A percentile compares a stretch with the other conserved stretches of the same genome.
Evolutionary conservation across 1,140 invertebrate genomes (phyloP).

Genomic region (Conopomorpha cramerella): DNA sequence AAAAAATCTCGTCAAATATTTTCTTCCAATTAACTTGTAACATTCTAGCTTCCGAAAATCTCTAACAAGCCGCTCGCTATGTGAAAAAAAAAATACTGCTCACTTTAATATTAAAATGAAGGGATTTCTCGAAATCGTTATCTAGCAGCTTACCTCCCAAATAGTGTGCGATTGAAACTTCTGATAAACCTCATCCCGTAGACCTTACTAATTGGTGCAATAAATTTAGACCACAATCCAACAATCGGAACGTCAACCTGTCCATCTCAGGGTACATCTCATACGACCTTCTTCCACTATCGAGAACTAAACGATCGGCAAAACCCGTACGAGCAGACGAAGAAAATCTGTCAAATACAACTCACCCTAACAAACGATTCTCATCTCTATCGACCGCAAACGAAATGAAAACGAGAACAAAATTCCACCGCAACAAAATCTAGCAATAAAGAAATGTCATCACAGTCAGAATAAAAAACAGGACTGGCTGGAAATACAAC

Average conservation of each 20-base stretch:
- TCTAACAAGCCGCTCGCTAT: slow-evolving; percentile 16
- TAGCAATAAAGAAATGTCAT: slow-evolving; percentile 41
- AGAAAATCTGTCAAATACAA: slow-evolving; percentile 23
- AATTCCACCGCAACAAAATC: slow-evolving; percentile 18
- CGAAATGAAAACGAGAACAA: slow-evolving; percentile 22
- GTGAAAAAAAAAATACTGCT: slow-evolving; percentile 38
- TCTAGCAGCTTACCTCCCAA: slow-evolving; percentile 57
- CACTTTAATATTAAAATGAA: slow-evolving; percentile 32
- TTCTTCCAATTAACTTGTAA: slow-evolving; percentile 54
- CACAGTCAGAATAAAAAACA: slow-evolving; percentile 44
- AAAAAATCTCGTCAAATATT: slow-evolving; percentile 33
- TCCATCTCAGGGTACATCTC: slow-evolving; percentile 16
- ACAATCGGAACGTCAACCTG: slow-evolving; percentile 16
- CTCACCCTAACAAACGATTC: slow-evolving; percentile 20
- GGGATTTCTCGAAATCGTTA: no score
- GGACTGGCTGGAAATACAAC: slow-evolving; percentile 6
- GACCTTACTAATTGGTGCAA: slow-evolving; percentile 54
- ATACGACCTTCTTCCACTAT: slow-evolving; percentile 16
- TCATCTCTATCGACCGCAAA: slow-evolving; percentile 28
- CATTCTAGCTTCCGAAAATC: slow-evolving; percentile 53
- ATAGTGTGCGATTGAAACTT: slow-evolving; percentile 36
- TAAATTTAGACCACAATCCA: slow-evolving; percentile 46
- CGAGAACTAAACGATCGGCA: slow-evolving; percentile 14
- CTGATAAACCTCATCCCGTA: slow-evolving; percentile 47
- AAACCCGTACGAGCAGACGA: slow-evolving; percentile 13